Percentiles rank a stretch among this genome's conserved stretches.
Evolutionary conservation across 2,797 vertebrate genomes (phyloP).

Genomic region (Lacerta agilis): DNA sequence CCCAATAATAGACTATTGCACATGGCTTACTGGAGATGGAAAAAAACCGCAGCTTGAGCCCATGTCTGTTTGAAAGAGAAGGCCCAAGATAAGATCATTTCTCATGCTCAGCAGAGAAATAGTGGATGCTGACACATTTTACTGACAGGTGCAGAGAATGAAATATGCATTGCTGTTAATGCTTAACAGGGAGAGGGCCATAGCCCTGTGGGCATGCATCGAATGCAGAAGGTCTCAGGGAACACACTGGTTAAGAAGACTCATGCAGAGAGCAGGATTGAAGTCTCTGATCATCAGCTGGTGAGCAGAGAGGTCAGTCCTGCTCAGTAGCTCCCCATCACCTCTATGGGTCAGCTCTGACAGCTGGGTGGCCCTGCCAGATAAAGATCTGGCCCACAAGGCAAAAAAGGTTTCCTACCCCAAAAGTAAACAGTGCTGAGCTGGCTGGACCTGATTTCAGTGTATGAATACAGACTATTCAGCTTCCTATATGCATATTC

Average conservation of each 20-base stretch:
- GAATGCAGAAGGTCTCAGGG: background rate
- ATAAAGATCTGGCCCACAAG: too few relatives aligned
- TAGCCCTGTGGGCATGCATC: background rate
- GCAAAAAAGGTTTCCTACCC: too few relatives aligned
- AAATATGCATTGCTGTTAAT: background rate
- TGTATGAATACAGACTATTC: background rate
- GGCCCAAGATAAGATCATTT: background rate
- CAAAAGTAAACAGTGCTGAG: background rate
- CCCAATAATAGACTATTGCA: conserved; percentile 7
- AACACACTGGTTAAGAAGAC: too few relatives aligned
- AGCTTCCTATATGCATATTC: background rate
- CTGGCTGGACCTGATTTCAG: background rate
- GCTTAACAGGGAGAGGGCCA: background rate
- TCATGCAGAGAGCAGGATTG: too few relatives aligned
- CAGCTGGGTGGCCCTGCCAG: too few relatives aligned
- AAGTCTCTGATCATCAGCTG: too few relatives aligned
- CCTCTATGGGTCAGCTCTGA: too few relatives aligned
- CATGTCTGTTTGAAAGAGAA: conserved; percentile 30
- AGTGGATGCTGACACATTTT: conserved; percentile 36
- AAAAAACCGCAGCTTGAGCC: conserved; percentile 40
- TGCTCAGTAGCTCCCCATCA: background rate
- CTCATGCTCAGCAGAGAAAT: background rate
- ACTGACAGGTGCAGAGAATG: conserved; percentile 51
- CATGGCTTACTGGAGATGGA: conserved; percentile 4
- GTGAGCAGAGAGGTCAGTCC: background rate